phyloP scores from a whole-genome alignment of 2,113 vertebrate genomes.

The Lepus americanus region DNA sequence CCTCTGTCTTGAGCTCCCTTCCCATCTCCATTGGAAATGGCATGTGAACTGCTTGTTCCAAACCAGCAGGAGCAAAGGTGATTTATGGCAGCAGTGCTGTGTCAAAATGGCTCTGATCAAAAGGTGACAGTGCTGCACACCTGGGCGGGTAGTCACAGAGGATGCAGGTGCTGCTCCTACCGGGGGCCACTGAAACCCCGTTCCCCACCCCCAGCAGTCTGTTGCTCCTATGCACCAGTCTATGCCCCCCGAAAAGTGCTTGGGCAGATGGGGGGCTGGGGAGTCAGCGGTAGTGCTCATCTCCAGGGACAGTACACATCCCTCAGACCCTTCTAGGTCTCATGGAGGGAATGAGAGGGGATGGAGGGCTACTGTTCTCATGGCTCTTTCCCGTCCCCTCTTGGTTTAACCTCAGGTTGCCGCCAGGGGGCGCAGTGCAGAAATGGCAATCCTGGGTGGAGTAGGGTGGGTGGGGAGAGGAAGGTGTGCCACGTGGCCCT shows the following conservation, averaged over 20 bases:
- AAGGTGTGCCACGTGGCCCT: conserved; percentile 1
- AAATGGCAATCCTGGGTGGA: not conserved
- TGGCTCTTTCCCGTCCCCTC: not conserved
- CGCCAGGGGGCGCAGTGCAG: conserved; percentile 58
- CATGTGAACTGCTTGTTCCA: conserved; percentile 72
- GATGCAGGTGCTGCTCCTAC: not conserved
- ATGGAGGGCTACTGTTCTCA: not conserved
- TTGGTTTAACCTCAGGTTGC: conserved; percentile 35
- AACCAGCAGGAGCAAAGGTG: conserved; percentile 75
- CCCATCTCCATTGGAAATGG: conserved; percentile 79
- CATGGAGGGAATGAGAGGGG: not conserved
- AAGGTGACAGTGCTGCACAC: conserved; percentile 55
- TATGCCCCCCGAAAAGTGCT: not conserved
- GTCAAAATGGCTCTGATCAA: conserved; percentile 73
- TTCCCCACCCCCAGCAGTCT: not conserved
- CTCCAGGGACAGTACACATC: not conserved
- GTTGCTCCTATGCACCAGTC: not conserved
- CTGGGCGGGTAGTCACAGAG: not conserved
- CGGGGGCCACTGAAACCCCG: not conserved
- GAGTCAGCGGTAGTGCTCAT: not conserved
- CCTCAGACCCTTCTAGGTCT: not conserved
- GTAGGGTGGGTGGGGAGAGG: not conserved
- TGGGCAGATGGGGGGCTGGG: not conserved
- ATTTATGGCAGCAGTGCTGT: conserved; percentile 75
- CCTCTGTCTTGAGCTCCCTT: conserved; percentile 57